phyloP scores from a whole-genome alignment of 2,113 vertebrate genomes.

The Ictalurus furcatus region DNA sequence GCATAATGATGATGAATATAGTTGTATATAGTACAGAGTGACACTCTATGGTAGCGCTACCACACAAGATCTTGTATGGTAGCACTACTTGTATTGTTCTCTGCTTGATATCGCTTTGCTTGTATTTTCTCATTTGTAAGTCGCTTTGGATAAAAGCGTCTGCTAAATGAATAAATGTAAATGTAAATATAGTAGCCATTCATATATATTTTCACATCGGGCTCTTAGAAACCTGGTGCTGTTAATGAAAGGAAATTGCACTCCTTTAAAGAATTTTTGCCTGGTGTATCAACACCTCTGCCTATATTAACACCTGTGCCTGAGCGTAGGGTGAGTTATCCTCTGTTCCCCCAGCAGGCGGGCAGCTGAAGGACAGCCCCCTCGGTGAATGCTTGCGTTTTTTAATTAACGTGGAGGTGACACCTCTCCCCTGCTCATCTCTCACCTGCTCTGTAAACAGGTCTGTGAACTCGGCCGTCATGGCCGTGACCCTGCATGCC shows the following conservation, averaged over 20 bases:
- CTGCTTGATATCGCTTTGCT: too few relatives aligned
- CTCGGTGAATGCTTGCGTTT: slow-evolving; percentile 58
- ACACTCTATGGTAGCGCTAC: background rate
- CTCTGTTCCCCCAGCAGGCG: slow-evolving; percentile 50
- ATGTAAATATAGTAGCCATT: background rate
- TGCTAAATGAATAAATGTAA: too few relatives aligned
- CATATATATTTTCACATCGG: slow-evolving; percentile 6
- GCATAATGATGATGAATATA: background rate
- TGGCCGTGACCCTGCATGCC: slow-evolving; percentile 73
- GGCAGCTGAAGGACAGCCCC: slow-evolving; percentile 66
- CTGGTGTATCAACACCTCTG: slow-evolving; percentile 36
- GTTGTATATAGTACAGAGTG: background rate
- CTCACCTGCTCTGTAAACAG: slow-evolving; percentile 75
- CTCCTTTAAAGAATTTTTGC: slow-evolving; percentile 34
- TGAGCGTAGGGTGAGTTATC: slow-evolving; percentile 32
- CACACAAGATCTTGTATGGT: too few relatives aligned
- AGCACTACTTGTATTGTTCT: too few relatives aligned
- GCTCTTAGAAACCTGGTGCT: background rate
- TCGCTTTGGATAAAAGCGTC: too few relatives aligned
- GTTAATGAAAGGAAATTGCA: slow-evolving; percentile 29
- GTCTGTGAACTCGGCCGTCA: slow-evolving; percentile 65
- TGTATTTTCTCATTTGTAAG: too few relatives aligned
- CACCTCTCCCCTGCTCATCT: slow-evolving; percentile 66
- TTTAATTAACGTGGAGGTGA: slow-evolving; percentile 71
- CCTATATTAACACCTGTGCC: slow-evolving; percentile 39